Conservation (phyloP, 2,888 invertebrate species). For the Drosophila emarginata region DNA sequence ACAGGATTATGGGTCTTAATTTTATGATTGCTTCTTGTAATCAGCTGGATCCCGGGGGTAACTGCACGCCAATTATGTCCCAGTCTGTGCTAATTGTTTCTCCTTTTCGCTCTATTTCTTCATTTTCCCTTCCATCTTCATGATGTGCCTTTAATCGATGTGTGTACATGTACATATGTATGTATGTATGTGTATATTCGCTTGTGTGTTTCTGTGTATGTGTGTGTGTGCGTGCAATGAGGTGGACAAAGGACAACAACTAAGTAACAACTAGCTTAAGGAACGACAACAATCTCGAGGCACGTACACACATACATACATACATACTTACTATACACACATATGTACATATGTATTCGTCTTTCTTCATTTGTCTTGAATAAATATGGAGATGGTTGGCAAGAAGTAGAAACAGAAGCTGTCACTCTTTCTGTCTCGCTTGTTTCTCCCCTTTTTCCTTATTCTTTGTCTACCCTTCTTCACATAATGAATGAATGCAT, state of each 20-base stretch:
- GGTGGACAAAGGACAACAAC: slow-evolving; percentile 41
- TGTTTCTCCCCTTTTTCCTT: background rate
- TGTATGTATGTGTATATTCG: slow-evolving; percentile 54
- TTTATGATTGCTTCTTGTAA: slow-evolving; percentile 74
- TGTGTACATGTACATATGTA: slow-evolving; percentile 35
- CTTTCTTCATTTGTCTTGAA: slow-evolving; percentile 8
- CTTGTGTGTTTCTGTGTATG: slow-evolving; percentile 30
- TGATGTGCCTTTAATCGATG: slow-evolving; percentile 60
- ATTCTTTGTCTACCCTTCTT: slow-evolving; percentile 4
- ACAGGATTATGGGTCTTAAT: slow-evolving; percentile 74
- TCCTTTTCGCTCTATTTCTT: slow-evolving; percentile 26
- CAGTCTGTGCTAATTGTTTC: slow-evolving; percentile 72
- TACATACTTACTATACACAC: background rate
- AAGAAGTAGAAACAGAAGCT: background rate
- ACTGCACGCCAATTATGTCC: slow-evolving; percentile 74
- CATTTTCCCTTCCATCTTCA: background rate
- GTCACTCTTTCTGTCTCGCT: background rate
- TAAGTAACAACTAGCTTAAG: slow-evolving; percentile 1
- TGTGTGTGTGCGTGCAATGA: slow-evolving; percentile 63
- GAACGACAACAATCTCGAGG: slow-evolving; percentile 15
- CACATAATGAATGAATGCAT: slow-evolving; percentile 72
- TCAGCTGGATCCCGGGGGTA: slow-evolving; percentile 58
- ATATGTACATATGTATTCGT: background rate
- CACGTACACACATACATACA: slow-evolving; percentile 24
- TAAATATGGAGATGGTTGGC: background rate